Evolutionary conservation across 2,888 invertebrate genomes (phyloP), one percentile per base, ranked within the genome.

Genomic region (Drosophila anomelani): DNA sequence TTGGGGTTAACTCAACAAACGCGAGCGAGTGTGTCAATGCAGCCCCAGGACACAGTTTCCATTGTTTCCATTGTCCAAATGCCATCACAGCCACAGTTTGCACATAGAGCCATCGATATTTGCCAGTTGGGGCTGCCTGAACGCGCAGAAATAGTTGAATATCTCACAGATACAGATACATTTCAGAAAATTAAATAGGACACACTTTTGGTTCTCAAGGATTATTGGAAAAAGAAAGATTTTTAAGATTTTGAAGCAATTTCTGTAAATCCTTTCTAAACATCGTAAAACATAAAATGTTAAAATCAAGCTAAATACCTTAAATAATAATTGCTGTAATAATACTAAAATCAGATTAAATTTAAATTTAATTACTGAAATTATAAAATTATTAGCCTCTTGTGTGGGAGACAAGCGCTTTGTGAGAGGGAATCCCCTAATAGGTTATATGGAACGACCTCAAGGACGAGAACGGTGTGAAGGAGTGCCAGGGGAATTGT

Each of bases 1-100:
- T 9, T 2, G 49, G 43, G 51, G 23, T 63, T 63, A 63, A 34
- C 34, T 17, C 60, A 60, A 17, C 60, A 34, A 60, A 41, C n/a
- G 32, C 38, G 6, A 5, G 20, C 5, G 41, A 17, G 41, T 43
- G 59, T 23, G 32, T 20, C 56, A 59, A 39, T 38, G 39, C 39
- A 32, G 59, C 39, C 38, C 38, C 17, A 12, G 55, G 59, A 54
- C 20, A 32, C 13, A 20, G 34, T 10, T 36, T 1, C 4, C 10
- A n/a, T 59, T 60, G 23, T 36, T 36, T 53, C 34, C 36, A 53
- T 23, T 53, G 51, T 53, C 51, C 51, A 53, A 53, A 15, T 53
- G 34, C 34, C 51, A 23, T 17, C 29, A 17, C 51, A 36, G 51
- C 51, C 20, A 10, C 51, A 53, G 51, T 53, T 53, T 36, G 51